Base-by-base conservation (phyloP, 2,797 vertebrate genomes). In the Valencia hispanica region DNA sequence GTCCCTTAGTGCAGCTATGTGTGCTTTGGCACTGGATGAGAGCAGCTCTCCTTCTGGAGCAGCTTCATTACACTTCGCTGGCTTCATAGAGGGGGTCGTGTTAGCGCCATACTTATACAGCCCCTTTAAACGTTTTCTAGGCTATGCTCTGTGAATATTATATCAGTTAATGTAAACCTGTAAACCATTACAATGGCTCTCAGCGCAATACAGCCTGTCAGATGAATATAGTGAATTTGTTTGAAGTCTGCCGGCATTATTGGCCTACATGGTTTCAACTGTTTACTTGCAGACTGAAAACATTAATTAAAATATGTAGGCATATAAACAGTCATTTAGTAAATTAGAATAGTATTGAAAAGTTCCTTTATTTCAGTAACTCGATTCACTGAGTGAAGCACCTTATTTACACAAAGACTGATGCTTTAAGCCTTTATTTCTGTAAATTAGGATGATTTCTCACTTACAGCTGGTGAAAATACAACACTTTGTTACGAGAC, bases 1-100 rank as follows among this genome's bases (percentile, higher is more conserved):
- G 73, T 70, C 77, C 72, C 88, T 84, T 61, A 81, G 61, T 34
- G 32, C 59, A 57, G 66, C 84, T 34, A 68, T 61, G 32, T 74
- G 83, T 73, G 73, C 22, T 79, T 90, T 91, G 89, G 87, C 88
- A 82, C 48, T 66, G 32, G 80, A 87, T 87, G 74, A 90, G 73
- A 89, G 82, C 34, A 61, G 50, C 32, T 48, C 74, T 74, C 76
- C 32, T 45, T 79, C 66, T 73, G 78, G 50, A 83, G 79, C 27
- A 47, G 80, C 81, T 88, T 86, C 86, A 81, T 76, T 80, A 72
- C 78, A 77, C 77, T 43, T 68, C 34, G 36, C 47, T 27, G 45
- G 41, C 65, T 80, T 87, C 75, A 83, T 79, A 61, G 48, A 45
- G 79, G 79, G 47, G 69, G 41, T 77, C 76, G 61, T 32, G 65